Percentiles rank a stretch among this genome's conserved stretches.
These are phyloP conservation scores for Petrophora chlorosata DNA, from an alignment of 2,888 invertebrate genomes.

Conservation along the genomic window DNA sequence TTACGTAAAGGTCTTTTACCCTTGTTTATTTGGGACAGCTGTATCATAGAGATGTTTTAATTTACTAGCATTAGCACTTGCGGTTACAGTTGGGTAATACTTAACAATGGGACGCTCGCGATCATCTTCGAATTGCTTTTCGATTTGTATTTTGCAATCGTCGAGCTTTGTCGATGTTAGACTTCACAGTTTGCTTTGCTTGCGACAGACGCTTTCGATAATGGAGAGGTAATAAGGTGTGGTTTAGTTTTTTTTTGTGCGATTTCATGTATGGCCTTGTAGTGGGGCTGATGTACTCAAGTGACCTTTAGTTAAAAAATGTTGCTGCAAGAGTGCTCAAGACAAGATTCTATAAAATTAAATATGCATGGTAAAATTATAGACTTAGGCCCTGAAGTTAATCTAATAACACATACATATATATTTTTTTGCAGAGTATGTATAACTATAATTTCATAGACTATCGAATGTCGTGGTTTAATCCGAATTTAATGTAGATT, in stretches of 20 bases:
- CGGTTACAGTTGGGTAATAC: constrained; percentile 59
- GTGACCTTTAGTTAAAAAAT: too few relatives aligned
- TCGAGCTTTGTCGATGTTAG: constrained; percentile 48
- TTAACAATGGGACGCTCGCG: constrained; percentile 41
- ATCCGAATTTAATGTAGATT: too few relatives aligned
- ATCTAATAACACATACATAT: too few relatives aligned
- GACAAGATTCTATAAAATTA: too few relatives aligned
- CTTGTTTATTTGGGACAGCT: constrained; percentile 79
- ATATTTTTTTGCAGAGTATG: too few relatives aligned
- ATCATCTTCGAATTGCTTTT: constrained; percentile 57
- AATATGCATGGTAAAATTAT: too few relatives aligned
- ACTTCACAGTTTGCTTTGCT: constrained; percentile 25
- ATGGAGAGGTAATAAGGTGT: neutral
- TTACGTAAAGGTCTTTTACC: constrained; percentile 83
- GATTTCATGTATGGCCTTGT: neutral
- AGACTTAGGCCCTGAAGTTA: too few relatives aligned
- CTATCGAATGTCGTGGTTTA: too few relatives aligned
- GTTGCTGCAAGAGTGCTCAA: too few relatives aligned
- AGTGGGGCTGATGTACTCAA: neutral
- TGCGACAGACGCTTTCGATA: constrained; percentile 46
- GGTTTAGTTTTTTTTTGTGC: neutral
- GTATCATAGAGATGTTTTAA: constrained; percentile 74
- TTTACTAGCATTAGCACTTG: constrained; percentile 71
- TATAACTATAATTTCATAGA: too few relatives aligned
- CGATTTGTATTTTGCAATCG: constrained; percentile 60